Evolutionary conservation across 2,113 vertebrate species (phyloP).

Genomic region (Ceyx cyanopectus): DNA sequence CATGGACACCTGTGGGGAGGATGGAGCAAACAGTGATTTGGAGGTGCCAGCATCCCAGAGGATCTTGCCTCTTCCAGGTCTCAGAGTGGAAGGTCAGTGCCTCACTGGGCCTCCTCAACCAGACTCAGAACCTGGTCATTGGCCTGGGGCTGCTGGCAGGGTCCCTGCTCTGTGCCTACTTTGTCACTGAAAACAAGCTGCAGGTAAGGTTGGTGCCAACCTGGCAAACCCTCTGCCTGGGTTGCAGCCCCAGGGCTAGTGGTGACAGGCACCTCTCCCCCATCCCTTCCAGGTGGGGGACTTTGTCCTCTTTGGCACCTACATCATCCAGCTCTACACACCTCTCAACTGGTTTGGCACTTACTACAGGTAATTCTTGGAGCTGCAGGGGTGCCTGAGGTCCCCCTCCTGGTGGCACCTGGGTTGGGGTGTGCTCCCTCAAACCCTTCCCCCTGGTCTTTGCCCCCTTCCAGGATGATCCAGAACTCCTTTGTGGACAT

Average conservation of each 20-base stretch:
- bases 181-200: conserved; percentile 89
- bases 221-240: not conserved
- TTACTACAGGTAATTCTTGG: conserved; percentile 89
- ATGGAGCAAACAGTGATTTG: not conserved
- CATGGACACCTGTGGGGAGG: not conserved
- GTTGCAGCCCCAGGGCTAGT: not conserved
- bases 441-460: not conserved
- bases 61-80: conserved; percentile 59
- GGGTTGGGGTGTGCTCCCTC: accelerated
- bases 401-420: not conserved
- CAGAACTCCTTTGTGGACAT: conserved; percentile 97
- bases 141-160: conserved; percentile 88
- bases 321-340: conserved; percentile 94
- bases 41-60: not conserved
- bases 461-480: conserved; percentile 85
- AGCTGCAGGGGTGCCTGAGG: not conserved
- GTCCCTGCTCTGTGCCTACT: conserved; percentile 94
- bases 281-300: conserved; percentile 87
- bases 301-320: conserved; percentile 94
- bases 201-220: conserved; percentile 75
- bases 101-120: conserved; percentile 91
- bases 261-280: not conserved
- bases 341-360: conserved; percentile 98
- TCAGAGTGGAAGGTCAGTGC: conserved; percentile 94
- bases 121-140: conserved; percentile 94